These are phyloP conservation scores for Pseudococcus jackbeardsleyi DNA, from an alignment of 2,888 invertebrate species.

Conservation along the genomic window DNA sequence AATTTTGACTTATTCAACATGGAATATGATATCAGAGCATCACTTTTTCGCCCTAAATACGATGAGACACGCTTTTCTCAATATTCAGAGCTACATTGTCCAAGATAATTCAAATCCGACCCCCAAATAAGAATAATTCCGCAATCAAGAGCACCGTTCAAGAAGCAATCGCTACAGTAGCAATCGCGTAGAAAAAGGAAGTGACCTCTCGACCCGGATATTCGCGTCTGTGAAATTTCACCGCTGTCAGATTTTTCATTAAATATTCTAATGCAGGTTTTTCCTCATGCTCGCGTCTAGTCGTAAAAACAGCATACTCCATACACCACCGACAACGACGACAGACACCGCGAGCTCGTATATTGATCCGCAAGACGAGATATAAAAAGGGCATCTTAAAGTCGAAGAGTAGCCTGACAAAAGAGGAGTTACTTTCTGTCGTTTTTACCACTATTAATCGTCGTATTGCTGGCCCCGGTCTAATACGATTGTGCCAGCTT, in stretches of 20 bases:
- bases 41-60: too few relatives aligned
- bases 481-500: background rate
- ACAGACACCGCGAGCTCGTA: background rate
- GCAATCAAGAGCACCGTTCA: background rate
- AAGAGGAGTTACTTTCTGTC: conserved; percentile 1
- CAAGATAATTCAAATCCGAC: too few relatives aligned
- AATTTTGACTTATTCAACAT: background rate
- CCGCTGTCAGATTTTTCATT: conserved; percentile 26
- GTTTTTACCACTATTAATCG: background rate
- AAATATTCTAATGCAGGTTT: conserved; percentile 28
- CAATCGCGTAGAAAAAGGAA: background rate
- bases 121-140: background rate
- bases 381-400: conserved; percentile 16
- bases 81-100: too few relatives aligned
- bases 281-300: background rate
- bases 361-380: background rate
- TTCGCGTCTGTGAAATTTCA: background rate
- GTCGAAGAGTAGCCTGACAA: background rate
- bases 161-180: background rate
- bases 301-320: background rate
- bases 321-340: background rate
- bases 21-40: background rate
- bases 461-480: background rate
- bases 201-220: background rate
- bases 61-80: too few relatives aligned